Evolutionary conservation across 2,888 invertebrate genomes (phyloP).

Genomic region (Tetrapedia diversipes): DNA sequence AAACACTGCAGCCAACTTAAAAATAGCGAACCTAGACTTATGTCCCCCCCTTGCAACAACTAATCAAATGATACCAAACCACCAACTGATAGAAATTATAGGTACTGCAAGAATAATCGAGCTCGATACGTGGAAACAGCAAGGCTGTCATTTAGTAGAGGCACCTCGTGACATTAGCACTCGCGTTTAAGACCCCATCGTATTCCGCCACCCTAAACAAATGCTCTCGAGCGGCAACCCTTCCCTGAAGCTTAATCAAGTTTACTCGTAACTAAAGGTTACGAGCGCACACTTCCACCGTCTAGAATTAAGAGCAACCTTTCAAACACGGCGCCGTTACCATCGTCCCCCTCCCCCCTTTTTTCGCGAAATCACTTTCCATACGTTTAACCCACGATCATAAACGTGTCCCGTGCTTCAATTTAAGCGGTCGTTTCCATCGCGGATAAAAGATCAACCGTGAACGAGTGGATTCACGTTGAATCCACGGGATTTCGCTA

Average conservation of each 20-base stretch:
- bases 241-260: slow-evolving; percentile 60
- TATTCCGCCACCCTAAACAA: slow-evolving; percentile 44
- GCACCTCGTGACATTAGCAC: neutral
- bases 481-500: neutral
- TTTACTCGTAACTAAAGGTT: slow-evolving; percentile 44
- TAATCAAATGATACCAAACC: no score
- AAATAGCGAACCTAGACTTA: no score
- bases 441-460: neutral
- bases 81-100: no score
- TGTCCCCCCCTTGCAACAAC: no score
- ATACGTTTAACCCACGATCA: slow-evolving; percentile 1
- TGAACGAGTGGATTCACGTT: neutral
- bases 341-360: neutral
- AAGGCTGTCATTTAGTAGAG: no score
- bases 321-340: slow-evolving; percentile 6
- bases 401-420: slow-evolving; percentile 2
- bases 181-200: slow-evolving; percentile 38
- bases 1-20: no score
- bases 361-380: slow-evolving; percentile 10
- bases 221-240: slow-evolving; percentile 50
- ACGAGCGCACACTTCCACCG: slow-evolving; percentile 1
- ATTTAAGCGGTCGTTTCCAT: slow-evolving; percentile 8
- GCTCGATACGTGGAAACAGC: slow-evolving; percentile 11
- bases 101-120: slow-evolving; percentile 28
- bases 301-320: neutral